Conservation (phyloP, 2,797 vertebrate genomes). For the Ciconia nigra region DNA sequence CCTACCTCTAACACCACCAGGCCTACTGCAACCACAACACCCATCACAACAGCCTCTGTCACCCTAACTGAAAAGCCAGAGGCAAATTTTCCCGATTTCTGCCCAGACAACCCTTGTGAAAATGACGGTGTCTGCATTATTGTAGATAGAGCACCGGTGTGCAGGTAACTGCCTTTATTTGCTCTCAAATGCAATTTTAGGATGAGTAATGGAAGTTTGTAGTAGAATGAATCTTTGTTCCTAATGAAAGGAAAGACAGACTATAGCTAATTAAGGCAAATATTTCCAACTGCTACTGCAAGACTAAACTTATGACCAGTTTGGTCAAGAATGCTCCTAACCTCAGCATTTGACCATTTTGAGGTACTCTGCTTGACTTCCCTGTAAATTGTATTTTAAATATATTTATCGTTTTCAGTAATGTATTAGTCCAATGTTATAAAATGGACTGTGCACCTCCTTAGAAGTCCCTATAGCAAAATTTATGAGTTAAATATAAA, state of each 20-base stretch:
- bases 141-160: slow-evolving; percentile 35
- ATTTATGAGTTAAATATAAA: neutral
- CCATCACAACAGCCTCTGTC: neutral
- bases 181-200: neutral
- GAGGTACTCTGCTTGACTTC: neutral
- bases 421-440: neutral
- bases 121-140: slow-evolving; percentile 80
- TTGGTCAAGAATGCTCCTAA: neutral
- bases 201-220: neutral
- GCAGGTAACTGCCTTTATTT: slow-evolving; percentile 77
- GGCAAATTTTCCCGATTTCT: neutral
- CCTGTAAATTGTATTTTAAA: neutral
- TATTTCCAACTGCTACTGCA: neutral
- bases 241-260: neutral
- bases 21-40: neutral
- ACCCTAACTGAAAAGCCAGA: neutral
- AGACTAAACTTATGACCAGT: neutral
- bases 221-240: neutral
- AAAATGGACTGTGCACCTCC: neutral
- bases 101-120: slow-evolving; percentile 71
- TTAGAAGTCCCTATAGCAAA: neutral
- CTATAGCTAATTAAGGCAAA: neutral
- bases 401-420: neutral
- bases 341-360: neutral
- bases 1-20: neutral